Evolutionary conservation across 23 tunicate genomes (phyloP), one percentile per base, ranked within the genome.

Genomic region (Oikopleura vanhoeffeni): DNA sequence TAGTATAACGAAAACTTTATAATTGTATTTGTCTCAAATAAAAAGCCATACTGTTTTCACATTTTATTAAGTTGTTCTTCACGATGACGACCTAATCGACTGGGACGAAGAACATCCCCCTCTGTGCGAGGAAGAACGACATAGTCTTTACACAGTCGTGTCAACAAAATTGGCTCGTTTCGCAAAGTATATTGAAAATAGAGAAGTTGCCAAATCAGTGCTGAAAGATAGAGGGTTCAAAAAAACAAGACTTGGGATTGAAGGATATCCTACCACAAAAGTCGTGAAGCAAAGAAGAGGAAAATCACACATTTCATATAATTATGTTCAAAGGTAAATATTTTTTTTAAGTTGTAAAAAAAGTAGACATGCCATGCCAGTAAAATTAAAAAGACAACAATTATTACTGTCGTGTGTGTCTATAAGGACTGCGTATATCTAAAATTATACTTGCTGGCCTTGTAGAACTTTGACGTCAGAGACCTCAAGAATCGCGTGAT

Each of bases 31-130:
- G n/a, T n/a, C n/a, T n/a, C n/a, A n/a, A n/a, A n/a, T n/a, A n/a
- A n/a, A n/a, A n/a, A n/a, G n/a, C n/a, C n/a, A n/a, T n/a, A n/a
- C n/a, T n/a, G n/a, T n/a, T n/a, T n/a, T n/a, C n/a, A n/a, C n/a
- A n/a, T n/a, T n/a, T n/a, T n/a, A n/a, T n/a, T n/a, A 49, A 49
- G 98, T 93, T 41, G 95, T 93, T 40, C 85, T 93, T 39, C 88
- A 87, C 76, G 98, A 93, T 58, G 98, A 93, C 32, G 98, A 93
- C 85, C 85, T 75, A 40, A 91, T 93, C 35, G 98, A 93, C 40
- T 93, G 98, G 98, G 98, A 93, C 71, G 84, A 87, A n/a, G 85
- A 90, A 30, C 90, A 85, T 58, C 98, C 98, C 13, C 98, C 98
- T 0, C 89, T 86, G 86, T 87, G 90, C 90, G 98, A 93, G 40